Evolutionary conservation across 1,140 invertebrate species (phyloP), one percentile per base, ranked within the genome.

Genomic region (Lanistes nyassanus): DNA sequence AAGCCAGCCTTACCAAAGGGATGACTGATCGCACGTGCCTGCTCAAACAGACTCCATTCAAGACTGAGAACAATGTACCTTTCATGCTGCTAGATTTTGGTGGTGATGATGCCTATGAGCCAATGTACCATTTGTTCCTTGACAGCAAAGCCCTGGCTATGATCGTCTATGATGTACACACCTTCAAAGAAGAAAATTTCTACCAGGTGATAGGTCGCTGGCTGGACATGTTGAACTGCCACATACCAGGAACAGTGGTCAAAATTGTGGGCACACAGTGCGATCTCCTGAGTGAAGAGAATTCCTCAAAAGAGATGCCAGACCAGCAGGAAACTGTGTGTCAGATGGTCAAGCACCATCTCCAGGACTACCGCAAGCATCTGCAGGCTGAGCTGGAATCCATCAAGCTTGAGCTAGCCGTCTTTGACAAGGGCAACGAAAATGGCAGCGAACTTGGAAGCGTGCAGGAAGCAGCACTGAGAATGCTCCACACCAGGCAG

Each of bases 21-120:
- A 67, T 76, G 11, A 34, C 39, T 23, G 83, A 83, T 31, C 78
- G 77, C 77, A 87, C 85, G 60, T 65, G 80, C 55, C 75, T 85
- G 21, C 34, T 85, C 53, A 76, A 83, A 62, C 81, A 84, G 71
- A 83, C 77, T 1, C 66, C 79, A 5, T 85, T 83, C 86, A 86
- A 83, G 75, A 88, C 87, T 13, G 83, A 85, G 37, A 89, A 89
- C 76, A 82, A 82, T 53, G 85, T 89, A 1, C 80, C 85, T 31
- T 88, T 88, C 73, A 76, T 86, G 65, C 80, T 88, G 5, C 76
- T 85, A 79, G 86, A 88, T 62, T 84, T 87, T 75, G 87, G 87
- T 47, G 87, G 88, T 2, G 82, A 87, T 75, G 62, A 79, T 23
- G 74, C 83, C 7, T 89, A 88, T 74, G 77, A 75, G 16, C 78